Base-by-base conservation (phyloP, 2,888 invertebrate genomes). In the Oligia fasciuncula region DNA sequence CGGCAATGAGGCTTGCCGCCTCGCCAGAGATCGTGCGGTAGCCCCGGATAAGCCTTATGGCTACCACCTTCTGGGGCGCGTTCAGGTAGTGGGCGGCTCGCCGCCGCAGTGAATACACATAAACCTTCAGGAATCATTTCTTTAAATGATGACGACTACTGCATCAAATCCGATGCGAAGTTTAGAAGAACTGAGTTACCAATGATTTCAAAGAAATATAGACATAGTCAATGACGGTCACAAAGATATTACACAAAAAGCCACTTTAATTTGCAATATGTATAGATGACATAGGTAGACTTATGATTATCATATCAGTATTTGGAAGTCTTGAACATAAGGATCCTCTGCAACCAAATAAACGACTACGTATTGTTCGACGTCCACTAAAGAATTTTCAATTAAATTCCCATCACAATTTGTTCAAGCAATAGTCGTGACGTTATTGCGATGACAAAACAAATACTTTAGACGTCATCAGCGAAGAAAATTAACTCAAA, bases 401-500 rank as follows among this genome's bases (percentile, higher is more conserved):
- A 83, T 84, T 86, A 85, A 79, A 83, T 43, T 86, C 73, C 46
- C 54, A 71, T 57, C 79, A 72, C 73, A 82, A 71, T 76, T 70
- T 76, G 63, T 70, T 83, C 29, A 67, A 70, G 60, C 79, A 79
- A 79, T 76, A 76, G n/a, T 73, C 63, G 65, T 78, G 79, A 83
- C 77, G 74, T 51, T 80, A 80, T 80, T 70, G 70, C 49, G 69
- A 81, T 87, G 88, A 88, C 87, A 90, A 87, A 90, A 84, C 82
- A 85, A 89, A 90, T 88, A 87, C 85, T 77, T 83, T 83, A 85
- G 76, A 80, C 73, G 77, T 83, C 84, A 87, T 87, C 86, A 70
- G 66, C 68, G 70, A 89, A 83, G 80, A 85, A 87, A 91, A 90
- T 91, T 87, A 90, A 90, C 87, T 87, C 88, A 87, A 83, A 91